Base-by-base conservation (phyloP, 2,888 invertebrate species). In the Caenorhabditis plicata region DNA sequence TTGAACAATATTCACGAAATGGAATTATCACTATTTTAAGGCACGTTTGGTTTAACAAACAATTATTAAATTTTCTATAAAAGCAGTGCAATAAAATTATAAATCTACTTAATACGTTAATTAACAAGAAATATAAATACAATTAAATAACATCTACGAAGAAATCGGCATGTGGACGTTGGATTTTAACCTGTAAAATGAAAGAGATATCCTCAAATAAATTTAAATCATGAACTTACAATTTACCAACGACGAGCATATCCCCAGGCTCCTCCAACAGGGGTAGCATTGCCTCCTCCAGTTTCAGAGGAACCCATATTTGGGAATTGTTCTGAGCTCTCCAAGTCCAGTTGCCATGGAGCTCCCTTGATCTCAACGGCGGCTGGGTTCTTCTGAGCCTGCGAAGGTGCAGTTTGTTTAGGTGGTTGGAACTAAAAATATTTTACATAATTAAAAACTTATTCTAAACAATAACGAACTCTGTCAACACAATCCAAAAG, bases 311-410 rank as follows among this genome's bases (percentile, higher is more conserved):
- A 58, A 22, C 76, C 75, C 72, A 81, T 81, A 17, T 77, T 66
- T 7, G 82, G 82, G 74, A 84, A 84, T 64, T 84, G 83, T 15
- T 82, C 81, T 17, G 80, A 77, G 26, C 81, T 82, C 69, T 82
- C 81, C n/a, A 81, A 81, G 68, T 83, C 82, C 17, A 82, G 81
- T 52, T 76, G 73, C 78, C 79, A 77, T 43, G 80, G 79, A 15
- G 78, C 79, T 51, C 71, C 71, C 38, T 55, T 66, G 47, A 80
- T 73, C 50, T 77, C 68, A 20, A 79, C 64, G 19, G 56, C 51
- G 7, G 56, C 42, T 35, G 50, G 46, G 8, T 25, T 32, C 7
- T 29, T 45, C 13, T 36, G 47, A 43, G 41, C 49, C 27, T 44
- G 44, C 27, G 49, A 26, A 13, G 33, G 23, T 26, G 26, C 29